Evolutionary conservation across 2,888 invertebrate species (phyloP), one percentile per base, ranked within the genome.

Genomic region (Carabus problematicus): DNA sequence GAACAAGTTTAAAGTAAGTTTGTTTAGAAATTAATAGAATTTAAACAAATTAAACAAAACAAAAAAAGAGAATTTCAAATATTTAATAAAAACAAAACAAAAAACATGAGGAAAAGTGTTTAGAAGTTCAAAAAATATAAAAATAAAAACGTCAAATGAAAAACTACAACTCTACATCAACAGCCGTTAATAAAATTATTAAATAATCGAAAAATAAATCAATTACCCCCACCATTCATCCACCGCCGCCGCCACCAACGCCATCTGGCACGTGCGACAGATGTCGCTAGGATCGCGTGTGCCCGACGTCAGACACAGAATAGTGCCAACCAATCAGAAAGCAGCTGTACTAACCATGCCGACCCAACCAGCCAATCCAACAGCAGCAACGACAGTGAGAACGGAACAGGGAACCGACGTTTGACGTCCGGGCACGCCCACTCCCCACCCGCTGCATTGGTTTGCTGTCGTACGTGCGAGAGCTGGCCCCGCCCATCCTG

Each of bases 1-100:
- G 79, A 74, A 79, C 79, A 77, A 78, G 79, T 79, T 79, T 79
- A 77, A 79, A 79, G 78, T 77, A 76, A 75, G 64, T 78, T 78
- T 76, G 75, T 77, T 77, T 79, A 78, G 79, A 79, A 79, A 78
- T 29, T 79, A 79, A 79, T 78, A 77, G 79, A 76, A 71, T 71
- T 64, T 69, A 79, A 79, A 79, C 79, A 79, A 79, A 79, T 79
- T 78, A 78, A 77, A 78, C 77, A 78, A 78, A 71, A 16, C 42
- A 52, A 64, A 64, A 63, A 52, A 64, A 64, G 58, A 60, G 49
- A 62, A 72, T 72, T 63, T 71, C 70, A 70, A 70, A 58, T 74
- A 72, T 73, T 74, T 72, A 63, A 70, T 61, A 64, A 71, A 67
- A 76, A 75, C 75, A 76, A 76, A 74, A 73, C 75, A 74, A 74